Evolutionary conservation across 2,888 invertebrate species (phyloP).

Genomic region (Drosophila robusta): DNA sequence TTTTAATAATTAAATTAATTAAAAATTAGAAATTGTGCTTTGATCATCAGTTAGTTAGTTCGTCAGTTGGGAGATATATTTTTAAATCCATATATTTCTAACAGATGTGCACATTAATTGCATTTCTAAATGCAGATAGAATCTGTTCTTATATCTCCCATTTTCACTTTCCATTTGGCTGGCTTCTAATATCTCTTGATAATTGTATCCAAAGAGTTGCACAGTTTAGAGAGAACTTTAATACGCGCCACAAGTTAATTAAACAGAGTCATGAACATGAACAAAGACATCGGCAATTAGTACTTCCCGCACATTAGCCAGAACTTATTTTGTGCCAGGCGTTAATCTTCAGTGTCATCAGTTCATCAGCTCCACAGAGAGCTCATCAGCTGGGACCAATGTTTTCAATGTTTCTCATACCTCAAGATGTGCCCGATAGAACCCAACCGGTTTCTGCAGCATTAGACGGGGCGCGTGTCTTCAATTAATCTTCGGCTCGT

Average conservation of each 20-base stretch:
- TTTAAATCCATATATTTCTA: neutral
- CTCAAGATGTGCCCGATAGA: conserved; percentile 32
- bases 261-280: conserved; percentile 30
- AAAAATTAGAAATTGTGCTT: neutral
- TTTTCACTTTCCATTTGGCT: conserved; percentile 40
- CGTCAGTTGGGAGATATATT: neutral
- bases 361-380: conserved; percentile 28
- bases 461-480: conserved; percentile 70
- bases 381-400: conserved; percentile 3
- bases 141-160: neutral
- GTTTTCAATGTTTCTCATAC: conserved; percentile 7
- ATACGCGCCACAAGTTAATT: conserved; percentile 57
- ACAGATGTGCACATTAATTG: neutral
- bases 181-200: conserved; percentile 14
- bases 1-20: too few relatives aligned
- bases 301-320: conserved; percentile 17
- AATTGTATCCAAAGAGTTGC: conserved; percentile 22
- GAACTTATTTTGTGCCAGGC: conserved; percentile 19
- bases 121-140: neutral
- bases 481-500: conserved; percentile 77
- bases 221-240: conserved; percentile 29
- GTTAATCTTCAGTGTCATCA: conserved; percentile 59
- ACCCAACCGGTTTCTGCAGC: conserved; percentile 62
- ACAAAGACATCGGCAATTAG: conserved; percentile 23
- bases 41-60: neutral